Conservation (phyloP, 2,113 vertebrate species). For the Salvator merianae region DNA sequence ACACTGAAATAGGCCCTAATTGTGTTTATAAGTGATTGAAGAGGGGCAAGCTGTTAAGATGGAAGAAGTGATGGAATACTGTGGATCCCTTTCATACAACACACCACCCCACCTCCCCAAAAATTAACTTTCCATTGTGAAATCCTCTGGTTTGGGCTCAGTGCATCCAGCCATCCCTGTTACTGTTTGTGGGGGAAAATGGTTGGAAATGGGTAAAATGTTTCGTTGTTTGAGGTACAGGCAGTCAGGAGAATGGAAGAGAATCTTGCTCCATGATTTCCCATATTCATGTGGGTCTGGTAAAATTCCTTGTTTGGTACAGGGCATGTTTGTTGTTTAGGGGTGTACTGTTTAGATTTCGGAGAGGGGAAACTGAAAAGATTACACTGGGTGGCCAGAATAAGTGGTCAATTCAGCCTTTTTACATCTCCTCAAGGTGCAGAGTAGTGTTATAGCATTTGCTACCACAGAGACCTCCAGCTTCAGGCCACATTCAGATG, state of each 20-base stretch:
- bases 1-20: neutral
- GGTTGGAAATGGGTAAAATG: fast-evolving
- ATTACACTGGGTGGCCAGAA: neutral
- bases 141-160: conserved; percentile 6
- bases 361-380: neutral
- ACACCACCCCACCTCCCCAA: neutral
- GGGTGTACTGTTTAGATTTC: no score
- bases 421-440: neutral
- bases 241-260: neutral
- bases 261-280: neutral
- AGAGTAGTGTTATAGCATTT: no score
- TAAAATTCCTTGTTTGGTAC: neutral
- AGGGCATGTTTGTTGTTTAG: neutral
- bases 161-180: neutral
- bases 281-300: no score
- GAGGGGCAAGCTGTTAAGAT: neutral
- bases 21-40: neutral
- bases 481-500: neutral
- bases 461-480: neutral
- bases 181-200: neutral
- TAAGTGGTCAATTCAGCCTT: neutral
- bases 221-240: neutral
- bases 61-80: neutral
- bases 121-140: neutral
- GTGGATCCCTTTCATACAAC: neutral